phyloP scores from a whole-genome alignment of 2,113 vertebrate species.

The Periophthalmus modestus region DNA sequence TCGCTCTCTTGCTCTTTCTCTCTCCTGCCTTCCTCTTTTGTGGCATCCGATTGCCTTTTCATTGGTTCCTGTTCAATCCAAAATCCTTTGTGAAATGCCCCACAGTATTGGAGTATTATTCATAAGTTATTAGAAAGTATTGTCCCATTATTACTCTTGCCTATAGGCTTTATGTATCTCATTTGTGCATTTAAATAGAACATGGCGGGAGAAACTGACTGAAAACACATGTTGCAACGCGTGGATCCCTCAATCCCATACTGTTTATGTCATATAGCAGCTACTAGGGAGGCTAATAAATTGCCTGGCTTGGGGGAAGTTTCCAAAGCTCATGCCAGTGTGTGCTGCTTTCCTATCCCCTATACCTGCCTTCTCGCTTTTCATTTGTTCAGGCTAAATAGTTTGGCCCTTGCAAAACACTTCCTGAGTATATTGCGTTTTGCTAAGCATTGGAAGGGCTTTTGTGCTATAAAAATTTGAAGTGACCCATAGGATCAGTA shows the following conservation, averaged over 20 bases:
- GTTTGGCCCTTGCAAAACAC: background rate
- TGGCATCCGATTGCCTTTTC: constrained; percentile 37
- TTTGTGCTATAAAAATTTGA: background rate
- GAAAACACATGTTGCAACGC: constrained; percentile 49
- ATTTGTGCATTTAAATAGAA: constrained; percentile 22
- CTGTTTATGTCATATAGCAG: constrained; percentile 42
- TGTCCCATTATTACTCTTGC: background rate
- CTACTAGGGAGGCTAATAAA: constrained; percentile 44
- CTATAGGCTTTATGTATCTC: constrained; percentile 12
- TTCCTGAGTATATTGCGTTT: constrained; percentile 1
- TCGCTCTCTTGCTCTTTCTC: background rate
- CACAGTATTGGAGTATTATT: constrained; percentile 65
- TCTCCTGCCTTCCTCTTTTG: constrained; percentile 2
- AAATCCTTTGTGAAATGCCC: constrained; percentile 65
- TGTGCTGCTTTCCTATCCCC: constrained; percentile 17
- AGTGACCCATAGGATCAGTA: background rate
- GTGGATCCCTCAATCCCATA: constrained; percentile 29
- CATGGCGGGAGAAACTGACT: constrained; percentile 34
- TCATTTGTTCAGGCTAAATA: constrained; percentile 26
- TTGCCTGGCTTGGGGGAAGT: constrained; percentile 26
- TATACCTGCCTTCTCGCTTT: constrained; percentile 26
- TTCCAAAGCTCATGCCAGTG: constrained; percentile 39
- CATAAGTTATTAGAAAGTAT: constrained; percentile 49
- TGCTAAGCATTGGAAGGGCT: background rate
- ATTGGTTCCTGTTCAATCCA: constrained; percentile 19